These are phyloP conservation scores for Hyperoplus immaculatus DNA, from an alignment of 2,797 vertebrate species.

Conservation along the genomic window DNA sequence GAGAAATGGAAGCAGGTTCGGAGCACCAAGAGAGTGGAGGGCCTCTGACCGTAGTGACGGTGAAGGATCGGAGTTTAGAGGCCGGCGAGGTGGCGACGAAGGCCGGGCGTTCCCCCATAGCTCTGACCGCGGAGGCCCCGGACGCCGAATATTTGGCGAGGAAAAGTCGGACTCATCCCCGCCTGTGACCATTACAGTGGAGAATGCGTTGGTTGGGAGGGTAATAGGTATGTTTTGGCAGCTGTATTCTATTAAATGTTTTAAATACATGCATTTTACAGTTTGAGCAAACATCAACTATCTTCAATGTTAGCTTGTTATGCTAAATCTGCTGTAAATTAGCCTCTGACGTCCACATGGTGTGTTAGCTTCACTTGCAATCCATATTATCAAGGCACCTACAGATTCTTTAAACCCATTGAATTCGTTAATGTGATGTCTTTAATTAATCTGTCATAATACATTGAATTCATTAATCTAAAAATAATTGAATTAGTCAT, in stretches of 20 bases:
- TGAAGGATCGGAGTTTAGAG: neutral
- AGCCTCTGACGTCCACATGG: too few relatives aligned
- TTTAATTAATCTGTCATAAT: too few relatives aligned
- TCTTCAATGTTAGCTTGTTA: neutral
- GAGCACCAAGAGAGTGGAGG: neutral
- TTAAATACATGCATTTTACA: too few relatives aligned
- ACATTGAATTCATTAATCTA: too few relatives aligned
- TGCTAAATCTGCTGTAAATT: neutral
- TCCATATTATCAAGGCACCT: neutral
- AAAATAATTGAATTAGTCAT: too few relatives aligned
- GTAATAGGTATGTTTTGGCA: conserved; percentile 86
- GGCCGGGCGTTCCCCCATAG: neutral
- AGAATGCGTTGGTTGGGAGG: conserved; percentile 80
- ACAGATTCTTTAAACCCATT: too few relatives aligned
- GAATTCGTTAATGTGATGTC: too few relatives aligned
- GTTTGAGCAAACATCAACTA: neutral
- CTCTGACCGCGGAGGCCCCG: neutral
- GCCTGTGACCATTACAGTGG: conserved; percentile 80
- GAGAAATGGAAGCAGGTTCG: conserved; percentile 16
- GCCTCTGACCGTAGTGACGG: neutral
- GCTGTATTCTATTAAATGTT: too few relatives aligned
- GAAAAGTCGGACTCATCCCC: conserved; percentile 4
- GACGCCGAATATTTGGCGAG: neutral
- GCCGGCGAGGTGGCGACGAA: conserved; percentile 11
- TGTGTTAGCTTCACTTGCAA: too few relatives aligned